These are phyloP conservation scores for Tichodroma muraria DNA, from an alignment of 2,113 vertebrate species.

Conservation along the genomic window DNA sequence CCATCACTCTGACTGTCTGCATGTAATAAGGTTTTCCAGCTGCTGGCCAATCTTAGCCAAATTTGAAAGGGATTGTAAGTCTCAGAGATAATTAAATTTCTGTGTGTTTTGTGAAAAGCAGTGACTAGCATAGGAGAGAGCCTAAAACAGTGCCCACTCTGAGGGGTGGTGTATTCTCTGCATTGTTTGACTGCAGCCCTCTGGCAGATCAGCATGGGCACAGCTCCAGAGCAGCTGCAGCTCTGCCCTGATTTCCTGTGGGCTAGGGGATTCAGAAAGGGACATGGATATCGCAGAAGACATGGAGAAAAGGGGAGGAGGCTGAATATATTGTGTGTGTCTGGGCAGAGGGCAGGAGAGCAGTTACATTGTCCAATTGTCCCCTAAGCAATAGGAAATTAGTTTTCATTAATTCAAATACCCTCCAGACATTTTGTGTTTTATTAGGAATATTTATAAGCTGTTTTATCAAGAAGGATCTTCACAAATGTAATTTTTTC, in stretches of 20 bases:
- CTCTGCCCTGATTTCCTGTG: neutral
- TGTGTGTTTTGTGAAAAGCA: neutral
- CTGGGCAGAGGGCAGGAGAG: neutral
- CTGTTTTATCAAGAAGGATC: neutral
- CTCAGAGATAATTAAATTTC: neutral
- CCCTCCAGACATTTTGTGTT: neutral
- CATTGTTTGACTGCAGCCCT: neutral
- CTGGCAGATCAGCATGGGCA: neutral
- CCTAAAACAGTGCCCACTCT: neutral
- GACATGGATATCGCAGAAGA: neutral
- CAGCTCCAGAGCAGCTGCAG: neutral
- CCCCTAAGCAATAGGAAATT: neutral
- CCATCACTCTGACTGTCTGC: neutral
- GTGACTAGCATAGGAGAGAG: neutral
- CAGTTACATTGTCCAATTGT: neutral
- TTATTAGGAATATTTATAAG: constrained; percentile 8
- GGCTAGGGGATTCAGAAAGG: neutral
- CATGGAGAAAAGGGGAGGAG: neutral
- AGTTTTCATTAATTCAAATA: neutral
- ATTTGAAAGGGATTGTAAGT: neutral
- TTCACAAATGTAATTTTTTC: neutral
- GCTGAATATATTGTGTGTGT: neutral
- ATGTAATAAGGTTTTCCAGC: neutral
- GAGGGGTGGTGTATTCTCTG: neutral
- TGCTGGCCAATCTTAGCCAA: neutral